Conservation (phyloP, 1,140 invertebrate species). For the Drosophila carrolli region DNA sequence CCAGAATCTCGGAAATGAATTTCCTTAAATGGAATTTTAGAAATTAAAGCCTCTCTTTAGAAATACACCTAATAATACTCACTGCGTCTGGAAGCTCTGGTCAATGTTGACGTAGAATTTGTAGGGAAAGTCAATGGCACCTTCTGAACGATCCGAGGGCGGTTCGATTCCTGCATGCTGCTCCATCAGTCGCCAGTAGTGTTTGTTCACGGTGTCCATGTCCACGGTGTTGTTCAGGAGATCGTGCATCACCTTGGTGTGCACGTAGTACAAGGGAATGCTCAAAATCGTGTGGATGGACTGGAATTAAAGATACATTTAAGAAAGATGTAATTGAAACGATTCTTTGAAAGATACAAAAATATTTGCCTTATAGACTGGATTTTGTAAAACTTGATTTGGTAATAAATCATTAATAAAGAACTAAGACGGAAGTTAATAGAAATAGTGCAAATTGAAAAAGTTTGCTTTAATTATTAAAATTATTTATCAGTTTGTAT, state of each 20-base stretch:
- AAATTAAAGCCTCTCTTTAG: background rate
- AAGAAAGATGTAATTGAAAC: no score
- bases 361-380: no score
- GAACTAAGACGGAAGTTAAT: no score
- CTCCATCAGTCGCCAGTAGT: slow-evolving; percentile 87
- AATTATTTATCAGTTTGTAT: no score
- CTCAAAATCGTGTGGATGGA: slow-evolving; percentile 77
- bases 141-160: slow-evolving; percentile 85
- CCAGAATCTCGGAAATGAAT: slow-evolving; percentile 77
- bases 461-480: no score
- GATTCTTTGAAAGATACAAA: no score
- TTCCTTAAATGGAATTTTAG: slow-evolving; percentile 41
- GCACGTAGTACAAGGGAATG: slow-evolving; percentile 75
- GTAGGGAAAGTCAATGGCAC: slow-evolving; percentile 87
- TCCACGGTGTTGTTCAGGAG: slow-evolving; percentile 69
- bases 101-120: slow-evolving; percentile 81
- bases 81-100: slow-evolving; percentile 76
- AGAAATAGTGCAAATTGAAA: no score
- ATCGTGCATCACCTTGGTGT: slow-evolving; percentile 80
- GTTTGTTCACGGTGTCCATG: slow-evolving; percentile 85
- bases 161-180: slow-evolving; percentile 87
- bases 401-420: no score
- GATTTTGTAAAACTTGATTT: no score
- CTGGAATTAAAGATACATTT: slow-evolving; percentile 12
- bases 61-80: background rate